A percentile compares a stretch with the other conserved stretches of the same genome.
Evolutionary conservation across 2,888 invertebrate genomes (phyloP).

Genomic region (Thelaira solivaga): DNA sequence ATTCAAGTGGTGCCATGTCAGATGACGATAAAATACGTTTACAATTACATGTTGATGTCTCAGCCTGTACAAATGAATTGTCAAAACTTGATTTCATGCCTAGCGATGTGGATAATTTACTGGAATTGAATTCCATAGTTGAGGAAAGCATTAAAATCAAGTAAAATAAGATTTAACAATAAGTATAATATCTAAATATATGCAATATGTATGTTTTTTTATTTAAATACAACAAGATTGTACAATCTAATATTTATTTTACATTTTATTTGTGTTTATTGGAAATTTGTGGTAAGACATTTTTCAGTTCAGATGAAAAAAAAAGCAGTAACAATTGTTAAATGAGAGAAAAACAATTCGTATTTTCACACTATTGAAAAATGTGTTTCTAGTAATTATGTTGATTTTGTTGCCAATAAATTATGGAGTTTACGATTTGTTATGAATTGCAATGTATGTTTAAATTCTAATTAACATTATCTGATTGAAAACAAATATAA

Average conservation of each 20-base stretch:
- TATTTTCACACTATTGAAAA: too few species aligned
- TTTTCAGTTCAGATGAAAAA: too few species aligned
- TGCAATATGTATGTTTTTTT: conserved; percentile 24
- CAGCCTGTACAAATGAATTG: conserved; percentile 83
- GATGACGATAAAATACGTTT: conserved; percentile 97
- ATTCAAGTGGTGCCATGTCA: conserved; percentile 78
- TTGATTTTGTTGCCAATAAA: too few species aligned
- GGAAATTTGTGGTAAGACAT: too few species aligned
- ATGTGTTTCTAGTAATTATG: too few species aligned
- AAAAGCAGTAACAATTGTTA: too few species aligned
- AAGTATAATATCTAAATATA: not conserved
- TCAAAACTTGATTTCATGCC: conserved; percentile 79
- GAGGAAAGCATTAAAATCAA: conserved; percentile 80
- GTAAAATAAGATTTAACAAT: conserved; percentile 59
- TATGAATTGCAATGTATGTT: not conserved
- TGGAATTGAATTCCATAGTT: conserved; percentile 79
- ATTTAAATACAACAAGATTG: too few species aligned
- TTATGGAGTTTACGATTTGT: not conserved
- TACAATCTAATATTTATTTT: too few species aligned
- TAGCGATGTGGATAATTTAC: conserved; percentile 78
- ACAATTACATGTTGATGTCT: conserved; percentile 92
- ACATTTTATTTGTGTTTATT: too few species aligned
- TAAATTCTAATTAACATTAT: not conserved
- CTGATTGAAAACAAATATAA: not conserved
- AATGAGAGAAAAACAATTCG: too few species aligned